Base-by-base conservation (phyloP, 2,113 vertebrate species). In the Taxidea taxus region DNA sequence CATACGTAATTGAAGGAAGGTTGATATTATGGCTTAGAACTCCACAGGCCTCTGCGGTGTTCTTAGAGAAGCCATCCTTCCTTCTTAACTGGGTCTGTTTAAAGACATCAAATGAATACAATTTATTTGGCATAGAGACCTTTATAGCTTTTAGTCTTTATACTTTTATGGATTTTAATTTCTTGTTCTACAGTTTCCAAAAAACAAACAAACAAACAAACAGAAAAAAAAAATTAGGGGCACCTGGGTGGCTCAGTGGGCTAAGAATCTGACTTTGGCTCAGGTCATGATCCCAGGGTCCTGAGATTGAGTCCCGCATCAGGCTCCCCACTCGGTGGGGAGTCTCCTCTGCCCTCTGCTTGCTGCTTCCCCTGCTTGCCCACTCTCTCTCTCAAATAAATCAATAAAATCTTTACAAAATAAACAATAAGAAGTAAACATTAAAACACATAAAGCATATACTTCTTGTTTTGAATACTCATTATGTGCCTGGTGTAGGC, bases 41-140 rank as follows among this genome's bases (percentile, higher is more conserved):
- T 39, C 70, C 25, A n/a, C 25, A 25, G 44, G 78, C 29, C 39
- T 96, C 34, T 37, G 14, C 2, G 0, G 9, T 72, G 47, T 75
- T 72, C 72, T 78, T 25, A 37, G 39, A 86, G 81, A 97, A 92
- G 70, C 37, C 25, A 54, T 51, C 23, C 20, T 83, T 23, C 27
- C 87, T 80, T 54, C 62, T 54, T 58, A 10, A 16, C 64, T 64
- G 56, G 81, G 29, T 89, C 54, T 58, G 1, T 81, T 34, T 58
- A n/a, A 89, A 93, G 47, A 74, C 80, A 27, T 72, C 86, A 94
- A 37, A 82, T 58, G 29, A 77, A 72, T 97, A 13, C 15, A 20
- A 91, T 95, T 90, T 94, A 88, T 82, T 64, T 92, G 90, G 29
- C 81, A 54, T 15, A 44, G 39, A 92, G 90, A 51, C 37, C 58